phyloP scores from a whole-genome alignment of 2,888 invertebrate genomes.

The Ochropleura plecta region DNA sequence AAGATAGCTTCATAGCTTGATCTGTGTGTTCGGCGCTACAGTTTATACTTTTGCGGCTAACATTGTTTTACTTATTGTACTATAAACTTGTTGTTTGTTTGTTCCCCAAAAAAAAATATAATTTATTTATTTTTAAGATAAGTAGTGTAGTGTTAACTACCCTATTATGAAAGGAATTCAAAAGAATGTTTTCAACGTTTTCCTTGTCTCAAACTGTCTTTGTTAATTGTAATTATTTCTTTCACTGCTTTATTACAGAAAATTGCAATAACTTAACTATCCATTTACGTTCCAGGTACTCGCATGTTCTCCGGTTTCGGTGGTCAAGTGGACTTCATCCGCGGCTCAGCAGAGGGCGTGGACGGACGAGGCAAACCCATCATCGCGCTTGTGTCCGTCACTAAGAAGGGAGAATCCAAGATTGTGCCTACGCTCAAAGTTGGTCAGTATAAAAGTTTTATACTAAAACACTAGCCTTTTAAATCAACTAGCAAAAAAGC shows the following conservation, averaged over 20 bases:
- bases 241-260: neutral
- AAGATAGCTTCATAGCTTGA: too few relatives aligned
- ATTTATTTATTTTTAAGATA: too few relatives aligned
- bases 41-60: too few relatives aligned
- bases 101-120: too few relatives aligned
- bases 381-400: constrained; percentile 96
- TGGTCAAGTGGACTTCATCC: constrained; percentile 98
- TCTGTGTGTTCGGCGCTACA: too few relatives aligned
- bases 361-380: constrained; percentile 98
- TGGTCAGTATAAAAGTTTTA: constrained; percentile 92
- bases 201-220: neutral
- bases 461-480: too few relatives aligned
- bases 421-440: constrained; percentile 95
- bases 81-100: too few relatives aligned
- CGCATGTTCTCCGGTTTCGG: constrained; percentile 96
- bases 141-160: too few relatives aligned
- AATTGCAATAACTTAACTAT: neutral
- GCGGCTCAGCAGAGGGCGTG: constrained; percentile 95
- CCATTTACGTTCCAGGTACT: constrained; percentile 81
- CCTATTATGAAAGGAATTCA: neutral
- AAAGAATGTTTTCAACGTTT: neutral
- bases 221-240: neutral
- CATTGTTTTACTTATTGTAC: too few relatives aligned
- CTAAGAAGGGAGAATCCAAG: constrained; percentile 95
- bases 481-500: too few relatives aligned